Evolutionary conservation across 1,140 invertebrate genomes (phyloP).

Genomic region (Steinernema khuongi): DNA sequence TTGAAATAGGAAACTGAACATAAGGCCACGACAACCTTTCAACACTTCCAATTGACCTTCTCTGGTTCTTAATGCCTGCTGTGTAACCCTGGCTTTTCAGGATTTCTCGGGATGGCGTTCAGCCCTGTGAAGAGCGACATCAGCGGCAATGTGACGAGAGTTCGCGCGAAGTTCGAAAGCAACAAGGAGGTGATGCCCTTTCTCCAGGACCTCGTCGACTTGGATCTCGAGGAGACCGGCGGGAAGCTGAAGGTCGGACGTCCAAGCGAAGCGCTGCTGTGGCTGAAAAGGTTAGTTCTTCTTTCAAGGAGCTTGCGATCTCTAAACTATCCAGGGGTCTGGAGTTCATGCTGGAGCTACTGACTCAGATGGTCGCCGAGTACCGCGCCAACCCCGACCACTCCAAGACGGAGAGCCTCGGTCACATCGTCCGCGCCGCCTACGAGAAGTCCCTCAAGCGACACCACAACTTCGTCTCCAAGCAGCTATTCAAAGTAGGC

Average conservation of each 20-base stretch:
- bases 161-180: constrained; percentile 26
- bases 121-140: constrained; percentile 37
- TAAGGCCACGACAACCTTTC: no score
- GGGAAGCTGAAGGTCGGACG: constrained; percentile 39
- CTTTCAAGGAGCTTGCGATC: no score
- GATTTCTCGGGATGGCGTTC: constrained; percentile 38
- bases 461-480: constrained; percentile 38
- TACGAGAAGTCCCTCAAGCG: constrained; percentile 39
- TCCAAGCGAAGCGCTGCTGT: constrained; percentile 35
- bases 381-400: constrained; percentile 27
- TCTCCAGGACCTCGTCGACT: constrained; percentile 36
- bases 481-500: constrained; percentile 38
- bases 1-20: no score
- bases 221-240: constrained; percentile 35
- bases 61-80: no score
- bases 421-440: constrained; percentile 22
- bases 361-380: constrained; percentile 35
- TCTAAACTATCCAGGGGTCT: constrained; percentile 38
- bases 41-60: no score
- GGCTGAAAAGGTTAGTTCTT: constrained; percentile 39
- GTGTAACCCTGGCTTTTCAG: no score
- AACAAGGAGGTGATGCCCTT: constrained; percentile 29
- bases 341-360: constrained; percentile 38
- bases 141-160: constrained; percentile 37
- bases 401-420: constrained; percentile 30